A percentile compares a stretch with the other conserved stretches of the same genome.
Conservation (phyloP, 2,797 vertebrate genomes). For the Smutsia temminckii region DNA sequence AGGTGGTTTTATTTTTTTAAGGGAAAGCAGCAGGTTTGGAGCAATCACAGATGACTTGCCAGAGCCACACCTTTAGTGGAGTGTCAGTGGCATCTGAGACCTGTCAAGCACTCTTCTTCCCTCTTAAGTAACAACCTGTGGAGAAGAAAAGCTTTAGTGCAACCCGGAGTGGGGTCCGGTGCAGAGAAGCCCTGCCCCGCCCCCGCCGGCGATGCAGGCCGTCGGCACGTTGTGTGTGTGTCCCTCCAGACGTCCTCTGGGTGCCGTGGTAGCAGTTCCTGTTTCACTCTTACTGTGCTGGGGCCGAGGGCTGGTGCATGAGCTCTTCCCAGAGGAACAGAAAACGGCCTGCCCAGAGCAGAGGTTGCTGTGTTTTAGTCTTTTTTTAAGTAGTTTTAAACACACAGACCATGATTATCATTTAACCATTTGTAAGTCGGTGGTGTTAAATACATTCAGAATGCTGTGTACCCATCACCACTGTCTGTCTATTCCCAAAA, state of each 20-base stretch:
- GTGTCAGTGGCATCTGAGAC: neutral
- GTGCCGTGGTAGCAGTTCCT: neutral
- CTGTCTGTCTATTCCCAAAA: accelerated
- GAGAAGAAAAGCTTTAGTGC: neutral
- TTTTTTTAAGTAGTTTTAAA: neutral
- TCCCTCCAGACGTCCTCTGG: neutral
- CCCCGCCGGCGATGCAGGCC: neutral
- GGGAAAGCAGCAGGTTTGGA: neutral
- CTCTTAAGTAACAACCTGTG: neutral
- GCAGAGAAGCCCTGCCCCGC: accelerated
- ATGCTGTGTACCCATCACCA: neutral
- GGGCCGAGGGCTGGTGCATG: accelerated
- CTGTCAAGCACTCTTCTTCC: neutral
- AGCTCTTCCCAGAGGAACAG: neutral
- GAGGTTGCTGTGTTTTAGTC: neutral
- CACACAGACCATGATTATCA: neutral
- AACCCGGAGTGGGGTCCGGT: accelerated
- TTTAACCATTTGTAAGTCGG: too few species aligned
- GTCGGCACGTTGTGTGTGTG: neutral
- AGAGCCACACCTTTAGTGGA: neutral
- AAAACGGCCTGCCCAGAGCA: neutral
- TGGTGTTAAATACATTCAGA: accelerated
- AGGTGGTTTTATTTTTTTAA: neutral
- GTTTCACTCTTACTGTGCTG: neutral
- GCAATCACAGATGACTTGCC: neutral